phyloP scores from a whole-genome alignment of 2,113 vertebrate genomes.

The Oxyura jamaicensis region DNA sequence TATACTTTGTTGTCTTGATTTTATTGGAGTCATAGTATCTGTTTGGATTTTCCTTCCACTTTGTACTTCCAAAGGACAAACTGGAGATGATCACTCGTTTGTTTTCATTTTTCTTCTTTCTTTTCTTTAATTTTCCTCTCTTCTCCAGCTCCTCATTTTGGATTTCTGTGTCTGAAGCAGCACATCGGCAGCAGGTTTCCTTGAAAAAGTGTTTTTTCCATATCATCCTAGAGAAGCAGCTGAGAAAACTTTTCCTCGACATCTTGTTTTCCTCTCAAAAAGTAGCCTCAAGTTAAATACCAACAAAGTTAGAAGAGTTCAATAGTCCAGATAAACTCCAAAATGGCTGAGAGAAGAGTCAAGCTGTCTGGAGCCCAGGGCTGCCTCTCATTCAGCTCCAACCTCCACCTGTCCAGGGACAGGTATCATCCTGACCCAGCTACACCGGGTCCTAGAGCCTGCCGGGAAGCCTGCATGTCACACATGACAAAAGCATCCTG shows the following conservation, averaged over 20 bases:
- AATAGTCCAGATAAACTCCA: neutral
- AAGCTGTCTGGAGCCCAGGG: neutral
- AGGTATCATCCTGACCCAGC: slow-evolving; percentile 63
- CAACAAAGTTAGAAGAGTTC: neutral
- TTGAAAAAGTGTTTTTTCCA: slow-evolving; percentile 41
- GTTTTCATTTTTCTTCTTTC: slow-evolving; percentile 78
- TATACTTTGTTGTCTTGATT: slow-evolving; percentile 93
- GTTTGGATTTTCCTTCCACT: slow-evolving; percentile 84
- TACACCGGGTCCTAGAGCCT: slow-evolving; percentile 64
- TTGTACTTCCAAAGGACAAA: slow-evolving; percentile 78
- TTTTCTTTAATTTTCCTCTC: slow-evolving; percentile 68
- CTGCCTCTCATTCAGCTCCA: slow-evolving; percentile 28
- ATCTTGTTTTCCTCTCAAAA: slow-evolving; percentile 44
- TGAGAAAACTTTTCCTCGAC: slow-evolving; percentile 14
- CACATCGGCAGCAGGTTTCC: neutral
- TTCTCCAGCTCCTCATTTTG: slow-evolving; percentile 60
- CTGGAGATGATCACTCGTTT: slow-evolving; percentile 84
- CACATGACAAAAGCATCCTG: neutral
- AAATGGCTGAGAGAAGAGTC: neutral
- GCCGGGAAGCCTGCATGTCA: neutral
- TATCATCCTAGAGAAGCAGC: slow-evolving; percentile 37
- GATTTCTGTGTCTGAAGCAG: slow-evolving; percentile 60
- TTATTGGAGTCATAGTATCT: slow-evolving; percentile 80
- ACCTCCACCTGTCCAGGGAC: slow-evolving; percentile 51
- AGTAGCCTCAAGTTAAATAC: neutral